These are phyloP conservation scores for Nasonovia ribisnigri DNA, from an alignment of 2,888 invertebrate species.

Conservation along the genomic window DNA sequence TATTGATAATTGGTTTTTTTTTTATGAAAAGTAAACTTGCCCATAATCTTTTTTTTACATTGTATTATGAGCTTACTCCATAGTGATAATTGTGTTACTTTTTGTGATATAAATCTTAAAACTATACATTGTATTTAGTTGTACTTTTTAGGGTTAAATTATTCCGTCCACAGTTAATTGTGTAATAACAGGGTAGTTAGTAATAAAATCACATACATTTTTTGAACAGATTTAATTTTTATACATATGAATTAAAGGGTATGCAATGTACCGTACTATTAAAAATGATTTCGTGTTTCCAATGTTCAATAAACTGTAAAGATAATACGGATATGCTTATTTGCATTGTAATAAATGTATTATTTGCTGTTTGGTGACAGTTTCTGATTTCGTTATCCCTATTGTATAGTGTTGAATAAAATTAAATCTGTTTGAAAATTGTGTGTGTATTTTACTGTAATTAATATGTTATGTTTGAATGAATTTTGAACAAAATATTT, in stretches of 20 bases:
- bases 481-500: not conserved
- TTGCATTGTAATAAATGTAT: not conserved
- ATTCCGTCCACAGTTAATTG: conserved; percentile 40
- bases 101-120: conserved; percentile 49
- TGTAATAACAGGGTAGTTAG: conserved; percentile 40
- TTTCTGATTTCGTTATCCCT: not conserved
- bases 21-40: not conserved
- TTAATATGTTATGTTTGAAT: not conserved
- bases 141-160: conserved; percentile 13
- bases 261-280: not conserved
- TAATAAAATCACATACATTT: not conserved
- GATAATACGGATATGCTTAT: not conserved
- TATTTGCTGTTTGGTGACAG: not conserved
- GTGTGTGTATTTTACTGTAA: not conserved
- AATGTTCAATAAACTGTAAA: not conserved
- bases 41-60: not conserved
- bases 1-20: not conserved
- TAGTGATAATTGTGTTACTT: not conserved
- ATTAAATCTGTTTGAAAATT: conserved; percentile 46
- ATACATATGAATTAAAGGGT: not conserved
- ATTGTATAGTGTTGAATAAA: not conserved
- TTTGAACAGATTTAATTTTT: conserved; percentile 38
- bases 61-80: conserved; percentile 1
- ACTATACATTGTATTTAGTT: conserved; percentile 34
- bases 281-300: not conserved